Evolutionary conservation across 1,140 invertebrate species (phyloP), one percentile per base, ranked within the genome.

Genomic region (Scaptomyza montana): DNA sequence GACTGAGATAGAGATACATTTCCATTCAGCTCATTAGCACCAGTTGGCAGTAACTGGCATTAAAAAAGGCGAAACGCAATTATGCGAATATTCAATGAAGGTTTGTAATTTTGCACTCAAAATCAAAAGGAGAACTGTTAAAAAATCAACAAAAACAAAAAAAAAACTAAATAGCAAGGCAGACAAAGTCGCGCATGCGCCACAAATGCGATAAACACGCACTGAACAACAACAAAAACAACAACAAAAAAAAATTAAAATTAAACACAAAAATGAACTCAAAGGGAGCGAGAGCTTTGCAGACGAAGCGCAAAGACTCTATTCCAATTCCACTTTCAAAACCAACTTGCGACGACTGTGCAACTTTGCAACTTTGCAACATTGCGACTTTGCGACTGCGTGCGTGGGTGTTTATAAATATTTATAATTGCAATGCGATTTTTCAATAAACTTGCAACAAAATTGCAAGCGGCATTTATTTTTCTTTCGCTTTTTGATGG

Each of bases 51-150:
- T n/a, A n/a, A n/a, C 30, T 33, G 30, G 30, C 30, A 66, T 4
- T 43, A 60, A 47, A 46, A 69, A 28, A 13, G 60, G 30, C 2
- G 21, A 53, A 47, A 49, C 12, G 60, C 73, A 80, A 80, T 85
- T 84, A 84, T 82, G 80, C 78, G 81, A 80, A 80, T 85, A 67
- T 77, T 65, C 70, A 84, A 84, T 80, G 63, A 74, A 84, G 50
- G 69, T 84, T 78, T 67, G 19, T 43, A 16, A 49, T 53, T 30
- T 43, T 49, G 6, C 56, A 50, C 25, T 51, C 53, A n/a, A 46
- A 65, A 57, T 33, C 12, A 36, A 77, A 70, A 36, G 57, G 30
- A 53, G 21, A 21, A 21, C 21, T 21, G 21, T 21, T 21, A 1
- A 21, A 21, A 21, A 21, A 21, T 21, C 21, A 2, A 3, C 1